Evolutionary conservation across 35 echinoderm and acorn worm species (phyloP).

Genomic region (Anneissia japonica): DNA sequence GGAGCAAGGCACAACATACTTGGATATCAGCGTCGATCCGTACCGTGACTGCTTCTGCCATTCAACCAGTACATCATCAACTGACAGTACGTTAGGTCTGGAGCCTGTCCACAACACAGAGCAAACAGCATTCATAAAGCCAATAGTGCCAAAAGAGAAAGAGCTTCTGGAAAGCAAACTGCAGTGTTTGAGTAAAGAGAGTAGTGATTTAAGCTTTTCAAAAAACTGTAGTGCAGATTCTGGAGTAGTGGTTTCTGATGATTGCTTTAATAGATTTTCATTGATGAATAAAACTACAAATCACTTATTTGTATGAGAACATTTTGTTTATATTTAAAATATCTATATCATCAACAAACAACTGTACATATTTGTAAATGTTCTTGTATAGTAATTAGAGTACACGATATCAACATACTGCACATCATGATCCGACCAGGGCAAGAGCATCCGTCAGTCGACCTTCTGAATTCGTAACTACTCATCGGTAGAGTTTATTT

Average conservation of each 20-base stretch:
- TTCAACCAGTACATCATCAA: not conserved
- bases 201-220: not conserved
- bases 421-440: no score
- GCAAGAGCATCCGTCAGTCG: no score
- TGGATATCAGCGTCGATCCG: not conserved
- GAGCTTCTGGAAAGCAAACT: not conserved
- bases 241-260: not conserved
- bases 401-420: no score
- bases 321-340: no score
- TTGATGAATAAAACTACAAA: not conserved
- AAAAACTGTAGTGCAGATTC: not conserved
- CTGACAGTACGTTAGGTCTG: no score
- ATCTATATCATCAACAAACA: no score
- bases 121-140: no score
- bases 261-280: not conserved
- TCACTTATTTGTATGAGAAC: not conserved
- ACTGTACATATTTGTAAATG: no score
- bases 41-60: not conserved
- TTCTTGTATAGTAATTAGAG: no score
- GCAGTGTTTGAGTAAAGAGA: not conserved
- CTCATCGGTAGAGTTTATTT: no score
- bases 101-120: no score
- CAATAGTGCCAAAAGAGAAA: not conserved
- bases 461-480: no score
- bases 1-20: conserved; percentile 72